phyloP scores from a whole-genome alignment of 2,113 vertebrate species.

The Collichthys lucidus region DNA sequence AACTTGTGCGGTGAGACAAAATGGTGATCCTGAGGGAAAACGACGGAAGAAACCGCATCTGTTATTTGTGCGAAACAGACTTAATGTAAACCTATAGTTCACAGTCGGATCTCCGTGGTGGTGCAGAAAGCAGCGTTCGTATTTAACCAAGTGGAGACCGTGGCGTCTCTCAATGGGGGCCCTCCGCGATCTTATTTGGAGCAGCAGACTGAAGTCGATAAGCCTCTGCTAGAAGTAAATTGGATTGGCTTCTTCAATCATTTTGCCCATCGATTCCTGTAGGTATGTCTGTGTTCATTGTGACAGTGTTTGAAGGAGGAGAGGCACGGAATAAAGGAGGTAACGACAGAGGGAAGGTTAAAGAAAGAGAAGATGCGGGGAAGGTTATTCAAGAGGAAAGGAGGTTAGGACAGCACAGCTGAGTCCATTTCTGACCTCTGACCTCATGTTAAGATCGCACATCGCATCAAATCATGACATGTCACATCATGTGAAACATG shows the following conservation, averaged over 20 bases:
- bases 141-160: constrained; percentile 55
- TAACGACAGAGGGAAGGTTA: background rate
- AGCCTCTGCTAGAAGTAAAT: constrained; percentile 66
- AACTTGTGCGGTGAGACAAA: background rate
- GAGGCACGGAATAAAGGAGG: background rate
- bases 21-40: background rate
- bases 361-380: background rate
- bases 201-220: constrained; percentile 68
- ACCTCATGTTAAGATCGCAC: constrained; percentile 4
- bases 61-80: constrained; percentile 22
- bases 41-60: constrained; percentile 12
- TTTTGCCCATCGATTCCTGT: constrained; percentile 61
- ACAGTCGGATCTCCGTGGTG: constrained; percentile 10
- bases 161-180: constrained; percentile 42
- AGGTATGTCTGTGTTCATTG: constrained; percentile 40
- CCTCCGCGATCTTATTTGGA: constrained; percentile 48
- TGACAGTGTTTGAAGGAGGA: constrained; percentile 40
- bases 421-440: constrained; percentile 6
- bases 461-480: background rate
- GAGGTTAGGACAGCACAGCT: constrained; percentile 5
- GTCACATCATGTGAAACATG: background rate
- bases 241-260: constrained; percentile 73
- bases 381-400: constrained; percentile 1
- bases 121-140: constrained; percentile 49
- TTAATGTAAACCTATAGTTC: constrained; percentile 36